phyloP scores from a whole-genome alignment of 2,797 vertebrate species.

The Dermochelys coriacea region DNA sequence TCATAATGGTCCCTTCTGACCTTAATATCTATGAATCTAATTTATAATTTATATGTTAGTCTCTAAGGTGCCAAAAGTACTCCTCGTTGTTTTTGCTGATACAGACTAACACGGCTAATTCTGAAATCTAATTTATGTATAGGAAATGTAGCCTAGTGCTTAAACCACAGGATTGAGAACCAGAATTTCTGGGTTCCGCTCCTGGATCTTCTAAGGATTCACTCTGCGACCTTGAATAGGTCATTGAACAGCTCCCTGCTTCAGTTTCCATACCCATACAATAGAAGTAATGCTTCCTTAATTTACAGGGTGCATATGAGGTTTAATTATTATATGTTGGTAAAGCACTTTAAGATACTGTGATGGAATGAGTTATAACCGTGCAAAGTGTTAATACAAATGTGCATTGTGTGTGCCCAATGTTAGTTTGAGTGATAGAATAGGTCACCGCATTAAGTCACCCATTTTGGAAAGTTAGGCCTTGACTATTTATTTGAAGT shows the following conservation, averaged over 20 bases:
- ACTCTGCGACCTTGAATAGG: not conserved
- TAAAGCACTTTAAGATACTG: not conserved
- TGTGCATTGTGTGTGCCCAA: not conserved
- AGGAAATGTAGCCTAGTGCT: not conserved
- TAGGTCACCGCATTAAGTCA: not conserved
- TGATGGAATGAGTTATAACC: not conserved
- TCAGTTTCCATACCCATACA: not conserved
- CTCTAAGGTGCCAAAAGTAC: too few species aligned
- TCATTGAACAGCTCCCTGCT: not conserved
- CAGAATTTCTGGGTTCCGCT: not conserved
- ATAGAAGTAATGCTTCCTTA: not conserved
- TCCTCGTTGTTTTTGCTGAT: too few species aligned
- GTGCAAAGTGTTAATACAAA: not conserved
- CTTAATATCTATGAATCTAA: too few species aligned
- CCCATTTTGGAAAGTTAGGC: not conserved
- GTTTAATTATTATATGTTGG: not conserved
- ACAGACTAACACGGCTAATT: too few species aligned
- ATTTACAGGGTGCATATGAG: not conserved
- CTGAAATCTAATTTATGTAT: not conserved
- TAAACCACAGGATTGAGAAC: not conserved
- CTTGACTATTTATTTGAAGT: not conserved
- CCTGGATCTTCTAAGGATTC: not conserved
- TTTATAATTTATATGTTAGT: too few species aligned
- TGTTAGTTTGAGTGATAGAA: not conserved
- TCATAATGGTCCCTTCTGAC: too few species aligned